Conservation (phyloP, 2,797 vertebrate species). For the Gobionotothen gibberifrons region DNA sequence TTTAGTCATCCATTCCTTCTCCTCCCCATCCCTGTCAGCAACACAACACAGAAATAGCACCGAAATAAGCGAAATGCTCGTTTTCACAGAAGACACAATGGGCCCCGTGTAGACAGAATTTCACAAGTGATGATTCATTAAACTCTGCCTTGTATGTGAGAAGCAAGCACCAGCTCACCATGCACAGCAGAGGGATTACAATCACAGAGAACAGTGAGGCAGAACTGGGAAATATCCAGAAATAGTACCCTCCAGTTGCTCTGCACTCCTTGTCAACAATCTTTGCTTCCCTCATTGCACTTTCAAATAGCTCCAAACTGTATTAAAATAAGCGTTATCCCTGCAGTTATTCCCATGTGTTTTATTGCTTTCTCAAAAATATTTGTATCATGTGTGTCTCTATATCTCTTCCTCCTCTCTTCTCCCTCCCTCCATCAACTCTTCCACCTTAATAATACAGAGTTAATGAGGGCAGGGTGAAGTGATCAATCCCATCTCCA, state of each 20-base stretch:
- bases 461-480: slow-evolving; percentile 66
- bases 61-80: slow-evolving; percentile 56
- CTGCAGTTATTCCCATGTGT: slow-evolving; percentile 7
- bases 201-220: slow-evolving; percentile 31
- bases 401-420: neutral
- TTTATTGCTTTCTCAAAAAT: slow-evolving; percentile 5
- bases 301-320: slow-evolving; percentile 5
- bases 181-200: slow-evolving; percentile 43
- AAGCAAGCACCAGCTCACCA: slow-evolving; percentile 34
- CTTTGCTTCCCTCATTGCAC: slow-evolving; percentile 5
- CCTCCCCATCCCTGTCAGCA: slow-evolving; percentile 53
- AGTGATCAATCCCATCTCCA: slow-evolving; percentile 70
- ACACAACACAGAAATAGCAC: slow-evolving; percentile 63
- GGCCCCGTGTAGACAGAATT: slow-evolving; percentile 51
- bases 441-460: slow-evolving; percentile 44
- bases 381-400: neutral
- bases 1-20: slow-evolving; percentile 54
- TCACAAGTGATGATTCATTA: slow-evolving; percentile 62
- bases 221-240: slow-evolving; percentile 38
- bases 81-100: slow-evolving; percentile 63
- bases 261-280: slow-evolving; percentile 22
- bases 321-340: slow-evolving; percentile 15
- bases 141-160: slow-evolving; percentile 37
- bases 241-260: slow-evolving; percentile 39
- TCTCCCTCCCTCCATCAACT: slow-evolving; percentile 6